Evolutionary conservation across 2,797 vertebrate genomes (phyloP), one percentile per base, ranked within the genome.

Genomic region (Megalops cyprinoides): DNA sequence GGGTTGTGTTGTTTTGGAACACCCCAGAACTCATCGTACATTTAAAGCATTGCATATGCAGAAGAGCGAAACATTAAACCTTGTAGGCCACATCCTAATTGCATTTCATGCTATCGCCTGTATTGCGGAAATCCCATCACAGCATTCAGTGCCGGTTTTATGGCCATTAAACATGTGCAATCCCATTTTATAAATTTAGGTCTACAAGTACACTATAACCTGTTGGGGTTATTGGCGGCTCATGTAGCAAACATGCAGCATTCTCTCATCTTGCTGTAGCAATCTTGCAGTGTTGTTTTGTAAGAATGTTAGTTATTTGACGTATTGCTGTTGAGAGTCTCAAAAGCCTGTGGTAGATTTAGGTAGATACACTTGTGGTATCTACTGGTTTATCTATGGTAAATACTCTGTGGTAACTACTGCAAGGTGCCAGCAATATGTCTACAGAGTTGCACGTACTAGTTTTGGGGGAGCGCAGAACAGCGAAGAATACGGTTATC

Each of bases 101-200:
- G 37, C 20, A 23, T 69, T 42, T 69, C 42, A 69, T n/a, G 65
- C 39, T 69, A 69, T 69, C 69, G 39, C n/a, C 8, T 69, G 37
- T 44, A 23, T n/a, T 23, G 5, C 7, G 69, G 42, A 23, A 69
- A 42, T 69, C 65, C 65, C 6, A 23, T 42, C 10, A 39, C 37
- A 23, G 37, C 4, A n/a, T 31, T 37, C 14, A 18, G 51, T 51
- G 15, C 15, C 9, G 12, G 51, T 9, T 53, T 53, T 53, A 53
- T 18, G 15, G 51, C 14, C 12, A 14, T 53, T 53, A 9, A 53
- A 53, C 10, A 53, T 18, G 15, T 18, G 51, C 51, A 18, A 53
- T 12, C 51, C 8, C 15, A 15, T 53, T 6, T 2, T n/a, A n/a
- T n/a, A n/a, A n/a, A n/a, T n/a, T n/a, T n/a, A n/a, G n/a, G n/a